Conservation (phyloP, 2,888 invertebrate species). For the Diaperis boleti region DNA sequence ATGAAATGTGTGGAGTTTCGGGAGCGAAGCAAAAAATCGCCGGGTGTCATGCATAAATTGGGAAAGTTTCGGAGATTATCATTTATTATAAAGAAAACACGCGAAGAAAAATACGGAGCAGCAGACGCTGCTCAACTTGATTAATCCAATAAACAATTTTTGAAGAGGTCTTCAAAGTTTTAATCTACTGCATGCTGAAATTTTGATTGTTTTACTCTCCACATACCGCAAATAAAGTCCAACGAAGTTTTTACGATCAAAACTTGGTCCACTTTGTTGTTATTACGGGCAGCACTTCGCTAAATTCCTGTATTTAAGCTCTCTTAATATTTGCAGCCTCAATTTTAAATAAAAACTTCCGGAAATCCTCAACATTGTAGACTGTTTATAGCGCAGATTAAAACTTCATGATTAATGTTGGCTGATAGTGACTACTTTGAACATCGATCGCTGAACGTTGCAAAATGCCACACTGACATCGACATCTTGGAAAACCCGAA, state of each 20-base stretch:
- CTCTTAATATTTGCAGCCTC: no score
- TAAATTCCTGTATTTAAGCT: no score
- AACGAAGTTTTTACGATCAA: slow-evolving; percentile 9
- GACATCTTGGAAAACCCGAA: no score
- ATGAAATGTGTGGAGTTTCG: slow-evolving; percentile 32
- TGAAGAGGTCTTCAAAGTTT: slow-evolving; percentile 5
- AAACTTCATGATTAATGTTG: no score
- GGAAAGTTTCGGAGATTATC: slow-evolving; percentile 30
- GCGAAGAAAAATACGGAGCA: slow-evolving; percentile 13
- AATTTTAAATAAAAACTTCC: no score
- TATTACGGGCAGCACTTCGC: no score
- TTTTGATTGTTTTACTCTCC: slow-evolving; percentile 11
- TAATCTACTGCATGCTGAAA: slow-evolving; percentile 12
- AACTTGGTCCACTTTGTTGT: not conserved
- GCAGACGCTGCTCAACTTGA: slow-evolving; percentile 5
- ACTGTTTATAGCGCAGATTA: no score
- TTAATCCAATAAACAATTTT: slow-evolving; percentile 27
- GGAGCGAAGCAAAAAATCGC: slow-evolving; percentile 24
- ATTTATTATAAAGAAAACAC: slow-evolving; percentile 28
- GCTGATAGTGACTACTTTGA: no score
- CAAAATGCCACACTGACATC: no score
- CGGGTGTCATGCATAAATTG: slow-evolving; percentile 36
- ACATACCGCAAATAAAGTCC: not conserved
- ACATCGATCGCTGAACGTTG: no score
- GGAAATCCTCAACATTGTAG: no score